Evolutionary conservation across 2,113 vertebrate species (phyloP), one percentile per base, ranked within the genome.

Genomic region (Centropristis striata): DNA sequence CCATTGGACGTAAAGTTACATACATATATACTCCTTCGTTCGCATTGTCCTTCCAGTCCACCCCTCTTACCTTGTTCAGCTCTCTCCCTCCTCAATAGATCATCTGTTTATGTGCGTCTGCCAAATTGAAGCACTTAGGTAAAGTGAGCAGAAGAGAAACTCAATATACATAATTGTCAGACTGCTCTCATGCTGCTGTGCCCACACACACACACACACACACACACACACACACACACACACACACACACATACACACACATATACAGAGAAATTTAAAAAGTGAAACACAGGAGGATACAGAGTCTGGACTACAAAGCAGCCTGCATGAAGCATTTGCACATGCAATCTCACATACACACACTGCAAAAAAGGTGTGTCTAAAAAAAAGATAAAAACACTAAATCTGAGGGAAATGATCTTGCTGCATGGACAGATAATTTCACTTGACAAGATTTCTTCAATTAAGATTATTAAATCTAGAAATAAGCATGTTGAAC

Each of bases 101-200:
- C 95, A 92, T 92, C 83, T 91, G 88, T 92, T 94, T 92, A 91
- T 91, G 90, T 84, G 73, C 69, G 71, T 88, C 87, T 92, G 90
- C 87, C 91, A 93, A 92, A 90, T 80, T 91, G 87, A 80, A 88
- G 90, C 94, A 92, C 94, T 94, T 94, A 93, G 86, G 87, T 93
- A 93, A 91, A 94, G 93, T 91, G 88, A 90, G 89, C 81, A 75
- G 82, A 88, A 90, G 84, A 90, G 88, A 92, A 93, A 83, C 70
- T 83, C 85, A 91, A 88, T 86, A 86, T 86, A 67, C 86, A 86
- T 93, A 93, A 94, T 94, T 92, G 92, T 88, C 85, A 90, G 83
- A 86, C 87, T 71, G 85, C 88, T 82, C 64, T 81, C 75, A 74
- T 85, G 73, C 65, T 68, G 71, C 60, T 78, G 18, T 69, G 78